Percentiles rank a stretch among this genome's conserved stretches.
Conservation (phyloP, 2,888 invertebrate genomes). For the Oscheius myriophilus region DNA sequence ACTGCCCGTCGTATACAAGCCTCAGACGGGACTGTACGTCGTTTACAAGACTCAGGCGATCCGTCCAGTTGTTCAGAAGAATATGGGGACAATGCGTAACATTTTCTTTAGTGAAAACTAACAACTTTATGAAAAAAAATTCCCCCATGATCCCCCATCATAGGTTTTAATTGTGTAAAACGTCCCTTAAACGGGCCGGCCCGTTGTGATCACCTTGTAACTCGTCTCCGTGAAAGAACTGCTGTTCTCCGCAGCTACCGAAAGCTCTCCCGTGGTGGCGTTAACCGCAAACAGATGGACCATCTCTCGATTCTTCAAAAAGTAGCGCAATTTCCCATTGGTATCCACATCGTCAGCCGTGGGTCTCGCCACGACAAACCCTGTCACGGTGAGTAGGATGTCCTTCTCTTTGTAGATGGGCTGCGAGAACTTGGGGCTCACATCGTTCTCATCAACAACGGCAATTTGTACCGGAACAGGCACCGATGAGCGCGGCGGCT, state of each 20-base stretch:
- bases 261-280: conserved; percentile 82
- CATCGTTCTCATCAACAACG: conserved; percentile 76
- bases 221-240: conserved; percentile 19
- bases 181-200: too few relatives aligned
- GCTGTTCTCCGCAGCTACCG: conserved; percentile 33
- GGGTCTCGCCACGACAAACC: conserved; percentile 77
- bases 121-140: too few relatives aligned
- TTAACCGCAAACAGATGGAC: conserved; percentile 79
- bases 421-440: conserved; percentile 70
- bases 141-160: too few relatives aligned
- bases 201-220: conserved; percentile 19
- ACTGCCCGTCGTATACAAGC: too few relatives aligned
- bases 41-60: too few relatives aligned
- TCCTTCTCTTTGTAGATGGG: conserved; percentile 73
- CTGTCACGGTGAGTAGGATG: conserved; percentile 78
- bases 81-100: too few relatives aligned
- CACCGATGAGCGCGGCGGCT: conserved; percentile 83
- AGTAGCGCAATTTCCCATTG: conserved; percentile 51
- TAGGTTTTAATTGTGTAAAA: too few relatives aligned
- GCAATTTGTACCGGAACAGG: conserved; percentile 82
- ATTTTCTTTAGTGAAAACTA: too few relatives aligned
- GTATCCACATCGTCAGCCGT: conserved; percentile 71
- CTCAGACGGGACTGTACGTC: too few relatives aligned
- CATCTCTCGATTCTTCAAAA: conserved; percentile 10
- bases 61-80: too few relatives aligned